Base-by-base conservation (phyloP, 1,140 invertebrate species). In the Zelostemma sp. region DNA sequence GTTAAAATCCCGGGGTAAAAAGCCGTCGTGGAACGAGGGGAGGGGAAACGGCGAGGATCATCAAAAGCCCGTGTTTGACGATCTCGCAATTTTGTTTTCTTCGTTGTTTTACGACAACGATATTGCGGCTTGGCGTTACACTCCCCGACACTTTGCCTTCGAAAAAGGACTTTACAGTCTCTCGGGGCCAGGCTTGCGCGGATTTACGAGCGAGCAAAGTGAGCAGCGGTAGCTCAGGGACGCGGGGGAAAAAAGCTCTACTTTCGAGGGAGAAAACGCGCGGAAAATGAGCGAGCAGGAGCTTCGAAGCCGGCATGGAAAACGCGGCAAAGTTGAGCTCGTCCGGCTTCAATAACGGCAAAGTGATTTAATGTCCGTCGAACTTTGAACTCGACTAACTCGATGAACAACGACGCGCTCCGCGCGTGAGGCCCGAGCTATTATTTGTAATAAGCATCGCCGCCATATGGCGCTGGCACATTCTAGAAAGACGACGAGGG, bases 51-150 rank as follows among this genome's bases (percentile, higher is more conserved):
- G 17, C 43, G 43, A 46, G 5, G 43, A 46, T 46, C 43, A 46
- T 46, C 43, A 46, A 21, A 46, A 46, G 1, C 43, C 11, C 17
- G 43, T 46, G 43, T 46, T 46, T 46, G 43, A 46, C 43, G 43
- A 46, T 46, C 43, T 46, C 43, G 43, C 55, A 18, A 59, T 66
- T 66, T 59, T 21, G 55, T 66, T 58, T 58, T 19, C 56, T 66
- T 31, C 56, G 63, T 58, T 65, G 40, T 53, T 65, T 65, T 65
- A 65, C 55, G 62, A 65, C 62, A 56, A 60, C 57, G 43, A 67
- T 67, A 60, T 55, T 35, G 31, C 14, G 9, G 43, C 18, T 46
- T n/a, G n/a, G n/a, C 43, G 43, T 35, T 50, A 25, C 43, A 47
- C 61, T 57, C 33, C 28, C 38, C 46, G 55, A 21, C 47, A 41